Evolutionary conservation across 1,140 invertebrate species (phyloP), one percentile per base, ranked within the genome.

Genomic region (Drosophila ercepeae): DNA sequence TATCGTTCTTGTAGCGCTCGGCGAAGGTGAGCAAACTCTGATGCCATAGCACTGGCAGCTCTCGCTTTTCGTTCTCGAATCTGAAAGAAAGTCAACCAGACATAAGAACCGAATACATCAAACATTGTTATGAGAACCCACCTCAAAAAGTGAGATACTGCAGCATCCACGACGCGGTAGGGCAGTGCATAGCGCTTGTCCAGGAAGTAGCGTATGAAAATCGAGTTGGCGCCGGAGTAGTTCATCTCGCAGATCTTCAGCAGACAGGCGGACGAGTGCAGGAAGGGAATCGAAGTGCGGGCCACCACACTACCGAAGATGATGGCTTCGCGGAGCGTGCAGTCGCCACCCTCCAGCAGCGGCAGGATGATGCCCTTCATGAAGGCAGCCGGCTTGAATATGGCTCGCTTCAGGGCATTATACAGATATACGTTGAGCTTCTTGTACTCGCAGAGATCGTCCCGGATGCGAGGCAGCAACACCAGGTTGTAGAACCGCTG

Each of bases 171-270:
- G 2, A 99, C 98, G 79, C 97, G 93, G 91, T 97, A 99, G 1
- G 98, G 98, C 36, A 99, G 92, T 1, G 98, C 98, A 93, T 99
- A 99, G 91, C 99, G 99, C 92, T 99, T 99, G 89, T 99, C 98
- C 55, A 99, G 94, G 50, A 99, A 95, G 88, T 98, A 96, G 44
- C 97, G 93, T 21, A 99, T 92, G 88, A 99, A 98, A 77, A 99
- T 98, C 48, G 97, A 99, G 92, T 97, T 99, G 1, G 98, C 97
- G n/a, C 98, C 98, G 46, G 95, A 97, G 89, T 99, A 99, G 70
- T 97, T 96, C 98, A 99, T 99, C 93, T 99, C 97, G 25, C 98
- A 98, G 63, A 99, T 97, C 93, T 97, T 98, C 1, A 98, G 91
- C 75, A 99, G 94, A 18, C 98, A 97, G 11, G 98, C 98, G 46